A percentile compares a stretch with the other conserved stretches of the same genome.
These are phyloP conservation scores for Rhopilema esculentum DNA, from an alignment of 30 jellyfish, hydroid and myxozoan genomes.

Conservation along the genomic window DNA sequence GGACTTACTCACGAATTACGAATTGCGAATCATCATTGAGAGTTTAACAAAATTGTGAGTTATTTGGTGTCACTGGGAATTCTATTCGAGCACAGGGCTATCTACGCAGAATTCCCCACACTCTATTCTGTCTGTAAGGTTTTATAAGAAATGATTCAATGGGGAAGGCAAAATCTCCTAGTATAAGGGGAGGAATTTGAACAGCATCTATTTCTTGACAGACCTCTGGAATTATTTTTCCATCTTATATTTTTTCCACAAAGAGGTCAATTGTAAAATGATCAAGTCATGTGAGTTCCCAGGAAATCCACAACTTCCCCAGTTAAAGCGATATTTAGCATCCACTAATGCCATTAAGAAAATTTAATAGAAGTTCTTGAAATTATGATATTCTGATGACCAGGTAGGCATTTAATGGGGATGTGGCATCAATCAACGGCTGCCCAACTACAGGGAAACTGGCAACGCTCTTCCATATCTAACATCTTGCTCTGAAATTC, in stretches of 20 bases:
- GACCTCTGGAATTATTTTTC: not conserved
- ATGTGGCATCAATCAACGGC: slow-evolving; percentile 65
- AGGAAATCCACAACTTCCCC: slow-evolving; percentile 77
- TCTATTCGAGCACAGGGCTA: too few species aligned
- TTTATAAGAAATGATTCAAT: slow-evolving; percentile 14
- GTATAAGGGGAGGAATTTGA: slow-evolving; percentile 23
- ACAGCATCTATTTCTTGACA: slow-evolving; percentile 23
- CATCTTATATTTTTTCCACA: not conserved
- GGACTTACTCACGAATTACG: too few species aligned
- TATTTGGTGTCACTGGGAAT: too few species aligned
- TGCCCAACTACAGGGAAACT: slow-evolving; percentile 51
- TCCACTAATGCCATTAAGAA: slow-evolving; percentile 67
- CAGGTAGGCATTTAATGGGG: slow-evolving; percentile 58
- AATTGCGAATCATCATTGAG: too few species aligned
- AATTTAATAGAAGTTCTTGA: slow-evolving; percentile 63
- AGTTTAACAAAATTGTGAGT: too few species aligned
- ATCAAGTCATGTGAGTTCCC: slow-evolving; percentile 56
- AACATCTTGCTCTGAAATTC: slow-evolving; percentile 16
- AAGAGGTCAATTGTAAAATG: not conserved
- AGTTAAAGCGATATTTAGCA: slow-evolving; percentile 51
- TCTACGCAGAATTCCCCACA: too few species aligned
- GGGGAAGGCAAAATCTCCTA: slow-evolving; percentile 47
- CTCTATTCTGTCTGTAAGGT: too few species aligned
- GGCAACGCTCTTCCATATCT: slow-evolving; percentile 54
- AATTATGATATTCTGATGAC: slow-evolving; percentile 53